phyloP scores from a whole-genome alignment of 1,140 invertebrate species.

The Eriosoma lanigerum region DNA sequence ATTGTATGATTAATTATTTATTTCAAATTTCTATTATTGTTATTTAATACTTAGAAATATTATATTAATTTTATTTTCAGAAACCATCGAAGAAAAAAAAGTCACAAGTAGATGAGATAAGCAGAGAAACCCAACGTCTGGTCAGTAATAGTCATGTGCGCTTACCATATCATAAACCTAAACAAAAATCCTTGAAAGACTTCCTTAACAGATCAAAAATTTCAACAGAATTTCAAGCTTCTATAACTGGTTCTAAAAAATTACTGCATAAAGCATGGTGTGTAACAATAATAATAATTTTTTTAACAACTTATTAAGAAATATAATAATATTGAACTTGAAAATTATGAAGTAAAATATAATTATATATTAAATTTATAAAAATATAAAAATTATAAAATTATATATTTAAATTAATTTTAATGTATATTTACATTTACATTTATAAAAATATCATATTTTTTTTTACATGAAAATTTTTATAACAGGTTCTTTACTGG shows the following conservation, averaged over 20 bases:
- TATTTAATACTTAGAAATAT: too few species aligned
- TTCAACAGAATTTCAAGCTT: background rate
- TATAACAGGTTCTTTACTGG: too few species aligned
- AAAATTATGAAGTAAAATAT: too few species aligned
- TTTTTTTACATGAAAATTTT: too few species aligned
- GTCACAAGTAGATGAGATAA: conserved; percentile 19
- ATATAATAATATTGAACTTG: too few species aligned
- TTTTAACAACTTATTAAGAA: background rate
- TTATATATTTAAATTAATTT: too few species aligned
- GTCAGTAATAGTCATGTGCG: background rate
- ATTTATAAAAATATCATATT: too few species aligned
- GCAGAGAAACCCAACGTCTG: conserved; percentile 41
- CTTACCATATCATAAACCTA: conserved; percentile 28
- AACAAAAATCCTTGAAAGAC: conserved; percentile 31
- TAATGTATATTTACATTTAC: too few species aligned
- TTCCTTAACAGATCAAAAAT: background rate
- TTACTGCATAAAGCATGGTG: conserved; percentile 27
- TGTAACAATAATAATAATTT: background rate
- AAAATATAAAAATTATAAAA: too few species aligned
- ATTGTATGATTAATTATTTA: too few species aligned
- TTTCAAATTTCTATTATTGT: too few species aligned
- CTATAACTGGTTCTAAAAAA: conserved; percentile 38
- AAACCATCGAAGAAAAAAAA: conserved; percentile 23
- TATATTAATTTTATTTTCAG: background rate
- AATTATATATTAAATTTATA: too few species aligned